phyloP scores from a whole-genome alignment of 2,113 vertebrate species.

The Brienomyrus brachyistius region DNA sequence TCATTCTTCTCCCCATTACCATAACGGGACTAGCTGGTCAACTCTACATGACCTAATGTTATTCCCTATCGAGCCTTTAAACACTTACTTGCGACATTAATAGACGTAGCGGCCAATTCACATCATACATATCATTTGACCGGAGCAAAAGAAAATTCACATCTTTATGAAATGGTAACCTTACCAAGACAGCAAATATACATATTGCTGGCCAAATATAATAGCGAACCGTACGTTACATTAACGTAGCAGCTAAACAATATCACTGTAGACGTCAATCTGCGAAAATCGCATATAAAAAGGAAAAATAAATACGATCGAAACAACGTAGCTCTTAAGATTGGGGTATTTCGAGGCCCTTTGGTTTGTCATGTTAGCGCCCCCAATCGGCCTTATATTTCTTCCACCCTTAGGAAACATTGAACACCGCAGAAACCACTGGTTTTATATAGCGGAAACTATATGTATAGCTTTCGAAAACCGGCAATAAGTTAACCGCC shows the following conservation, averaged over 20 bases:
- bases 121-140: not conserved
- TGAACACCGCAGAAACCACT: not conserved
- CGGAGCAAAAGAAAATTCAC: not conserved
- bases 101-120: not conserved
- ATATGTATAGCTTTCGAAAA: not conserved
- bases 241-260: no score
- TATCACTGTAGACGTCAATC: not conserved
- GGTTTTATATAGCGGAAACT: not conserved
- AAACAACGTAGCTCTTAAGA: not conserved
- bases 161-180: not conserved
- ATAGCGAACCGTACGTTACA: not conserved
- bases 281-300: not conserved
- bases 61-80: not conserved
- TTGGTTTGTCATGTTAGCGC: constrained; percentile 26
- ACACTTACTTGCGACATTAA: not conserved
- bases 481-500: constrained; percentile 3
- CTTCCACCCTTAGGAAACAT: not conserved
- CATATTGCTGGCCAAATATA: not conserved
- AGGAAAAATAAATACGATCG: not conserved
- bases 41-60: not conserved
- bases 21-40: not conserved
- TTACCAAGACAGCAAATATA: not conserved
- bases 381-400: constrained; percentile 29
- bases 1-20: not conserved
- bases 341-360: not conserved